phyloP scores from a whole-genome alignment of 2,113 vertebrate genomes.

The Tragelaphus buxtoni region DNA sequence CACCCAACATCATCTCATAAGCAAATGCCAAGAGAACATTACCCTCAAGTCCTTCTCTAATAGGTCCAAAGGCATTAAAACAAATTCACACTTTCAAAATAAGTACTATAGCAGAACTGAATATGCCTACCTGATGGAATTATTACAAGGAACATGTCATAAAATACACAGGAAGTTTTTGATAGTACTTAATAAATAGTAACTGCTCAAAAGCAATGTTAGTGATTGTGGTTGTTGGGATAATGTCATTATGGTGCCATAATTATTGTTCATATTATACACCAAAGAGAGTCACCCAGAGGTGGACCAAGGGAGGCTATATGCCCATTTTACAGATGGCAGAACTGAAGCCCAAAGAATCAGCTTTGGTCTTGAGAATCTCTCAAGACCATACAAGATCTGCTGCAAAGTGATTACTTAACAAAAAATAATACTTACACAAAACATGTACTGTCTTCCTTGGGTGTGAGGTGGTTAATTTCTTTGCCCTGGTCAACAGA shows the following conservation, averaged over 20 bases:
- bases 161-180: not conserved
- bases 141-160: not conserved
- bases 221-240: not conserved
- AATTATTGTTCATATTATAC: not conserved
- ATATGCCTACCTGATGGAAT: not conserved
- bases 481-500: constrained; percentile 11
- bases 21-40: not conserved
- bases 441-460: not conserved
- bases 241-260: not conserved
- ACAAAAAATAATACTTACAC: too few species aligned
- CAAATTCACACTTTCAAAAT: not conserved
- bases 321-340: not conserved
- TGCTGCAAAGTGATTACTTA: too few species aligned
- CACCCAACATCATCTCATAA: not conserved
- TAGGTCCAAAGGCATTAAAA: not conserved
- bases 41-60: not conserved
- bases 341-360: not conserved
- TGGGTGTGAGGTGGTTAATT: not conserved
- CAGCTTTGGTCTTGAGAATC: not conserved
- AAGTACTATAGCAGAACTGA: not conserved
- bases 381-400: too few species aligned
- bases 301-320: not conserved
- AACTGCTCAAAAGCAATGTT: not conserved
- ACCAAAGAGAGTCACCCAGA: not conserved
- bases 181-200: not conserved